Evolutionary conservation across 2,888 invertebrate genomes (phyloP).

Genomic region (Malacosoma neustria): DNA sequence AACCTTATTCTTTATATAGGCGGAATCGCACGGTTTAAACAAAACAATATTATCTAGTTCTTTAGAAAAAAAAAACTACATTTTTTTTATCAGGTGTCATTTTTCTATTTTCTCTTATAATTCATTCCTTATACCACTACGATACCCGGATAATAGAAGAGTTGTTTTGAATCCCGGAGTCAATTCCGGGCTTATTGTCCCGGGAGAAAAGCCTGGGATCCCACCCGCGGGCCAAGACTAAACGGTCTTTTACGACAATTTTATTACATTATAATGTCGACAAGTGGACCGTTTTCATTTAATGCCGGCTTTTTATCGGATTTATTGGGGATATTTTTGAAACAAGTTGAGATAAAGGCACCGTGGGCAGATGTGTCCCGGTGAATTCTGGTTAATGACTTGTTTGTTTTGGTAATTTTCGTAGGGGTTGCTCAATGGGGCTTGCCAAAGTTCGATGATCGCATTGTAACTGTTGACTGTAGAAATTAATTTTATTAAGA

Average conservation of each 20-base stretch:
- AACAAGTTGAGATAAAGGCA: background rate
- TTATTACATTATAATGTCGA: constrained; percentile 20
- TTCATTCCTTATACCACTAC: constrained; percentile 13
- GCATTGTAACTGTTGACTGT: no score
- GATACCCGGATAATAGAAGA: constrained; percentile 39
- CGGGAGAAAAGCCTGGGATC: constrained; percentile 22
- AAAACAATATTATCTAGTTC: no score
- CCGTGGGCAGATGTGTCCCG: constrained; percentile 1
- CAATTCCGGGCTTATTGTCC: constrained; percentile 57
- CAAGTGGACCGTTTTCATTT: constrained; percentile 8
- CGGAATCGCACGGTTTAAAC: no score
- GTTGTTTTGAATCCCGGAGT: constrained; percentile 63
- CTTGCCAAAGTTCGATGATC: no score
- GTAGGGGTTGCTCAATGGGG: no score
- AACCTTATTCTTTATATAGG: no score
- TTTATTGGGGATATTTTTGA: constrained; percentile 1
- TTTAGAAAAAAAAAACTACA: no score
- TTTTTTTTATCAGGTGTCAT: no score
- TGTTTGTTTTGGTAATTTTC: no score
- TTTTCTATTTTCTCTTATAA: no score
- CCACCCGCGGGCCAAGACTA: constrained; percentile 22
- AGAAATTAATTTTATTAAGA: no score
- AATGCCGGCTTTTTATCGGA: constrained; percentile 4
- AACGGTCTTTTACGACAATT: constrained; percentile 31
- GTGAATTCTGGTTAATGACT: background rate